Conservation (phyloP, 2,113 vertebrate species). For the Murina feae region DNA sequence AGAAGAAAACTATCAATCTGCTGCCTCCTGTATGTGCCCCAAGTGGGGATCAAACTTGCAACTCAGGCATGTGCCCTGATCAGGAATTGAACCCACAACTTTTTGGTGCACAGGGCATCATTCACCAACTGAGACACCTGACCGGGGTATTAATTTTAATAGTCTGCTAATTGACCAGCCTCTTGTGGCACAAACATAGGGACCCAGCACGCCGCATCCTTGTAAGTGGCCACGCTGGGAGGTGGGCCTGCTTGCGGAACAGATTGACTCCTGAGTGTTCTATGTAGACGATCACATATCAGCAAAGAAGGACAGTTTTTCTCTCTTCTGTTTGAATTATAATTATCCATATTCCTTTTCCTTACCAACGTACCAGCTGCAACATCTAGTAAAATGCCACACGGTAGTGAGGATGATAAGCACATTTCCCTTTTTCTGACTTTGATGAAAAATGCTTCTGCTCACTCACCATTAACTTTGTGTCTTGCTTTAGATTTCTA, state of each 20-base stretch:
- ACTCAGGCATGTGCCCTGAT: background rate
- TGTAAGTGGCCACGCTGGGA: fast-evolving
- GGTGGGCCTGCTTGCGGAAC: fast-evolving
- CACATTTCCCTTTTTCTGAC: background rate
- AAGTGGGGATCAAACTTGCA: background rate
- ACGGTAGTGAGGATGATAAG: fast-evolving
- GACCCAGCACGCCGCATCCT: background rate
- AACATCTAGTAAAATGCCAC: background rate
- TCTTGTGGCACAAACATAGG: background rate
- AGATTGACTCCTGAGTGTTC: background rate
- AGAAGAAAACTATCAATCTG: background rate
- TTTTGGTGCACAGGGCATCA: background rate
- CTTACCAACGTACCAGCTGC: fast-evolving
- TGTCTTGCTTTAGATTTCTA: background rate
- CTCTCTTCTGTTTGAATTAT: background rate
- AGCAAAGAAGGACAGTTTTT: background rate
- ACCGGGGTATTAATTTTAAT: background rate
- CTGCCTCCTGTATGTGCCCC: background rate
- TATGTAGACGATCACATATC: fast-evolving
- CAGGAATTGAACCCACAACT: background rate
- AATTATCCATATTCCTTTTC: background rate
- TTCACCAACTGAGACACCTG: background rate
- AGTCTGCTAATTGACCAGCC: background rate
- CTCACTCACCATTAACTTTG: background rate
- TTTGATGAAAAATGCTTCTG: background rate